Conservation (phyloP, 30 jellyfish, hydroid and myxozoan genomes). For the Catostylus mosaicus region DNA sequence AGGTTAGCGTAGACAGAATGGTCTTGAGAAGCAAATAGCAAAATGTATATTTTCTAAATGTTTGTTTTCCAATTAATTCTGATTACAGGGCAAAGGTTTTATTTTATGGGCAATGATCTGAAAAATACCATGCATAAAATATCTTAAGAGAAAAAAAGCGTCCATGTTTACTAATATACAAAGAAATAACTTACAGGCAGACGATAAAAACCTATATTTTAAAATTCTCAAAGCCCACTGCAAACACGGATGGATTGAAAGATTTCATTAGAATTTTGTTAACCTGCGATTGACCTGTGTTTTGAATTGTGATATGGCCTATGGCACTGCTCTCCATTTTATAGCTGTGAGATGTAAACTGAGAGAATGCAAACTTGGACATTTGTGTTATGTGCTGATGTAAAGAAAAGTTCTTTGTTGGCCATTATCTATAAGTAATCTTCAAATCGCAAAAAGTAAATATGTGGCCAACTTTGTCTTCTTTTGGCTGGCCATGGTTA, state of each 20-base stretch:
- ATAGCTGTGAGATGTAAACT: not conserved
- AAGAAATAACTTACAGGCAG: no score
- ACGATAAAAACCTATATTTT: no score
- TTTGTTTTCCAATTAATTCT: no score
- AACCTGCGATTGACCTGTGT: not conserved
- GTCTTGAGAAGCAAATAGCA: no score
- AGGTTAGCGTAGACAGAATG: no score
- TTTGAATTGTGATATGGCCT: not conserved
- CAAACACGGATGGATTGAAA: conserved; percentile 15
- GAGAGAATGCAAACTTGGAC: not conserved
- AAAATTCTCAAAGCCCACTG: not conserved
- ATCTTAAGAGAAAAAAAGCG: no score
- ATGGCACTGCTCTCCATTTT: not conserved
- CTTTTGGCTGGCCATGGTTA: conserved; percentile 24
- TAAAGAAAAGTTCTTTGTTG: conserved; percentile 16
- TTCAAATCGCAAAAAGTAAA: conserved; percentile 1
- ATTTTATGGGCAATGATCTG: no score
- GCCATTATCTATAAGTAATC: conserved; percentile 1
- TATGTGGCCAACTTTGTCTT: conserved; percentile 18
- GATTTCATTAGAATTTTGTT: not conserved
- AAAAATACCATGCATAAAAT: no score
- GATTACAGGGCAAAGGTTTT: no score
- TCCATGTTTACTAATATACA: no score
- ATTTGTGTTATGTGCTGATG: not conserved
- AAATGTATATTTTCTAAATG: no score